Evolutionary conservation across 2,113 vertebrate species (phyloP).

Genomic region (Saguinus imperator): DNA sequence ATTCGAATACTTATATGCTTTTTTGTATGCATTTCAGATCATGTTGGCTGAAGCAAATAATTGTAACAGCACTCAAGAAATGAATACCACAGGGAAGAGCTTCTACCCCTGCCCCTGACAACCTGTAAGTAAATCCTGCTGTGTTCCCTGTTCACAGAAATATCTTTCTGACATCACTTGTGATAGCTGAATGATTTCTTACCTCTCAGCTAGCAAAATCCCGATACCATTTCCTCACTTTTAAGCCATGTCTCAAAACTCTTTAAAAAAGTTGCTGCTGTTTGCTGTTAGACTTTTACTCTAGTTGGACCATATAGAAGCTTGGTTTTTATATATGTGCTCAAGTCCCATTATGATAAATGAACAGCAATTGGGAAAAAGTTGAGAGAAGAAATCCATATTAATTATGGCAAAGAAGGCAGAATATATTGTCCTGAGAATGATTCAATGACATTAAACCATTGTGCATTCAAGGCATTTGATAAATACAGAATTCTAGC

Average conservation of each 20-base stretch:
- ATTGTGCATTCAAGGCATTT: conserved; percentile 30
- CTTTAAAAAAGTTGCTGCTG: conserved; percentile 68
- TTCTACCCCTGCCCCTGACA: conserved; percentile 77
- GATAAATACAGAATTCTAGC: conserved; percentile 36
- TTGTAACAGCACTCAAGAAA: conserved; percentile 85
- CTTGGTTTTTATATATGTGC: conserved; percentile 11
- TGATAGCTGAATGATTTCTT: conserved; percentile 79
- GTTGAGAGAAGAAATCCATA: conserved; percentile 49
- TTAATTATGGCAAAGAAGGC: conserved; percentile 49
- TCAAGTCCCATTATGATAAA: conserved; percentile 51
- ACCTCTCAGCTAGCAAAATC: conserved; percentile 79
- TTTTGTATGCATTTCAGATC: conserved; percentile 85
- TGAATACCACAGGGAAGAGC: conserved; percentile 79
- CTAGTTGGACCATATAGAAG: conserved; percentile 32
- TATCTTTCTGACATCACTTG: conserved; percentile 81
- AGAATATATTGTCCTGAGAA: conserved; percentile 17
- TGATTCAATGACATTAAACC: background rate
- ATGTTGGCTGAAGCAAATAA: conserved; percentile 85
- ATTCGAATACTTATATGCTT: conserved; percentile 83
- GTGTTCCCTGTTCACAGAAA: conserved; percentile 79
- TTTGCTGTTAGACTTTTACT: conserved; percentile 71
- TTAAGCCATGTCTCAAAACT: conserved; percentile 77
- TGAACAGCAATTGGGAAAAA: background rate
- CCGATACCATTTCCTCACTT: conserved; percentile 73
- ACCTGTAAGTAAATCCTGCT: conserved; percentile 83